A percentile compares a stretch with the other conserved stretches of the same genome.
Conservation (phyloP, 2,888 invertebrate genomes). For the Drosophila pegasa region DNA sequence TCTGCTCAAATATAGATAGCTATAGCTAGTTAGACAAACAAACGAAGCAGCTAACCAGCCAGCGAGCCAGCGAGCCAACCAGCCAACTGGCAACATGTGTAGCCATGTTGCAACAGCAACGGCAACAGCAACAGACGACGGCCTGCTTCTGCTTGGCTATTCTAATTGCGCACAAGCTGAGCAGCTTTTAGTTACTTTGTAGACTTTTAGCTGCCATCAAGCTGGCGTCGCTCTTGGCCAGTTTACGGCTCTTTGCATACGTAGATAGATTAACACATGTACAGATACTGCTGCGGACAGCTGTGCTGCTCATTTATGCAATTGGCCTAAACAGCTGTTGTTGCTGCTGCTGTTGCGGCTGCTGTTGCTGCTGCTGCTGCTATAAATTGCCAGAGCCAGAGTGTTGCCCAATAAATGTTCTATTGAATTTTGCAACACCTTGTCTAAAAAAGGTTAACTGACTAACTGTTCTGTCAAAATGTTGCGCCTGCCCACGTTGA, state of each 20-base stretch:
- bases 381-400: constrained; percentile 70
- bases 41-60: constrained; percentile 26
- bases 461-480: constrained; percentile 79
- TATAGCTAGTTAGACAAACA: constrained; percentile 76
- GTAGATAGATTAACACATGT: constrained; percentile 32
- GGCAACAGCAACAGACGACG: constrained; percentile 14
- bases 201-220: constrained; percentile 78
- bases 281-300: constrained; percentile 22
- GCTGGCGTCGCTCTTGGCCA: constrained; percentile 55
- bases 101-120: constrained; percentile 68
- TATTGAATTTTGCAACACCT: constrained; percentile 77
- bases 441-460: constrained; percentile 68
- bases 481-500: constrained; percentile 69
- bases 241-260: constrained; percentile 57
- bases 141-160: constrained; percentile 52
- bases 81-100: constrained; percentile 70
- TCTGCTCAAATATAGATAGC: constrained; percentile 81
- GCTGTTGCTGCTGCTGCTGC: constrained; percentile 35
- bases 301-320: constrained; percentile 71
- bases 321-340: constrained; percentile 41
- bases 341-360: constrained; percentile 29
- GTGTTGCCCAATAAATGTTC: constrained; percentile 77
- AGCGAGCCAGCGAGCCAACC: constrained; percentile 7
- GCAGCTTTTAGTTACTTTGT: constrained; percentile 80
- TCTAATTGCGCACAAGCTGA: constrained; percentile 80